Conservation (phyloP, 2,888 invertebrate species). For the Diploptera punctata region DNA sequence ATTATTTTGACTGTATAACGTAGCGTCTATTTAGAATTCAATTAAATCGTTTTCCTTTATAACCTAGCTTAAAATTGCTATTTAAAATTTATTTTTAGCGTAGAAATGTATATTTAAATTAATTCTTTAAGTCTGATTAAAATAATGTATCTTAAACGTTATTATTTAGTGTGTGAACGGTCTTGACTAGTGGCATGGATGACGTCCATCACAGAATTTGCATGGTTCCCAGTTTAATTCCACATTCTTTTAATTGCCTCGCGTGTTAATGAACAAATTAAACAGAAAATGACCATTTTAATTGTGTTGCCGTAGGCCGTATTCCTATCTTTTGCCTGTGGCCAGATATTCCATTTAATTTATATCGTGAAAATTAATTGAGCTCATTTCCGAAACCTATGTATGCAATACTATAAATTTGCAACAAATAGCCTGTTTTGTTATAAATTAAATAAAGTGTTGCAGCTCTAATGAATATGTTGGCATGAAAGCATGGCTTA, state of each 20-base stretch:
- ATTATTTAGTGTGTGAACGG: too few relatives aligned
- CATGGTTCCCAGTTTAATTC: slow-evolving; percentile 19
- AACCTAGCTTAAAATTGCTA: too few relatives aligned
- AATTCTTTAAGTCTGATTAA: too few relatives aligned
- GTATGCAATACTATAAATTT: slow-evolving; percentile 30
- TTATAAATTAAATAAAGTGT: slow-evolving; percentile 30
- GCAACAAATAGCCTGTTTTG: slow-evolving; percentile 30
- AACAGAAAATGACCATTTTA: slow-evolving; percentile 31
- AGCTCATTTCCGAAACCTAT: slow-evolving; percentile 29
- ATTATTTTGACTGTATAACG: too few relatives aligned
- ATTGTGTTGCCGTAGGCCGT: slow-evolving; percentile 23
- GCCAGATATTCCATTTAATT: slow-evolving; percentile 31
- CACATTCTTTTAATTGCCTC: slow-evolving; percentile 27
- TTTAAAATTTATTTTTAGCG: too few relatives aligned
- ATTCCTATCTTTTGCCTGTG: slow-evolving; percentile 24
- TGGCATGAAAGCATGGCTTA: slow-evolving; percentile 12
- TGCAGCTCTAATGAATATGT: slow-evolving; percentile 22
- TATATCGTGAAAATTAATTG: slow-evolving; percentile 31
- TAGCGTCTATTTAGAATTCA: too few relatives aligned
- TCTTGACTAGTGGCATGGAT: neutral
- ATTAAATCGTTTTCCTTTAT: too few relatives aligned
- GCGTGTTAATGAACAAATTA: slow-evolving; percentile 32
- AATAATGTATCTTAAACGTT: too few relatives aligned
- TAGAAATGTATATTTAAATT: too few relatives aligned
- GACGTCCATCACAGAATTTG: slow-evolving; percentile 19